Base-by-base conservation (phyloP, 2,113 vertebrate species). In the Brachypodius melanocephalos region DNA sequence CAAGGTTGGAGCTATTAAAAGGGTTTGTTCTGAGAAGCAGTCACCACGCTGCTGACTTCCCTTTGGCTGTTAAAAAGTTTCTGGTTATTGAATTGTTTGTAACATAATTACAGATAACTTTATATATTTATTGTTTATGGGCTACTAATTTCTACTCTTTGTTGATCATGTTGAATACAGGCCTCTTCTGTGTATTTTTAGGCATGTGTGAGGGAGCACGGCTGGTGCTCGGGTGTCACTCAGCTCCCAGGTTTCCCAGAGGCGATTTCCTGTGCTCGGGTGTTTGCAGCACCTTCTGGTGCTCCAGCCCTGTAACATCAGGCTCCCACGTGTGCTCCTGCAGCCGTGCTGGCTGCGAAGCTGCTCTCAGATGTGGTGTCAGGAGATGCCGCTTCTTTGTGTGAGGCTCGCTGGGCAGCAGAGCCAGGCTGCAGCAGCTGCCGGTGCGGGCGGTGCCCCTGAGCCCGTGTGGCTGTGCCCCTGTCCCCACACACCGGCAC, bases 351-450 rank as follows among this genome's bases (percentile, higher is more conserved):
- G 24, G 10, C 40, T 25, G 62, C 54, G 5, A 5, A 26, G 6
- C 42, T 14, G 3, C 1, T 13, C 2, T 1, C 4, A 10, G 36
- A 5, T 1, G 18, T 6, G 0, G 6, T 45, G 52, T 4, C 11
- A 0, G 66, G 65, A 43, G n/a, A 1, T 13, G 28, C 5, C 4
- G n/a, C 31, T 3, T 45, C 65, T 68, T 7, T 28, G 25, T 6
- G 2, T 0, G 62, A 28, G 14, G 5, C n/a, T 18, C 1, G 4
- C 7, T 2, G 36, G 69, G 14, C 29, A 40, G 48, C 57, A 21
- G 4, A 38, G 6, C 22, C 17, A 0, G 12, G 63, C 62, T 40
- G 8, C 26, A 14, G 42, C 31, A n/a, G 71, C 24, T 42, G 14
- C 19, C 0, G 5, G 1, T 1, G 36, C 2, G 5, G 48, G 45